Conservation (phyloP, 2,797 vertebrate genomes). For the Tragelaphus oryx region DNA sequence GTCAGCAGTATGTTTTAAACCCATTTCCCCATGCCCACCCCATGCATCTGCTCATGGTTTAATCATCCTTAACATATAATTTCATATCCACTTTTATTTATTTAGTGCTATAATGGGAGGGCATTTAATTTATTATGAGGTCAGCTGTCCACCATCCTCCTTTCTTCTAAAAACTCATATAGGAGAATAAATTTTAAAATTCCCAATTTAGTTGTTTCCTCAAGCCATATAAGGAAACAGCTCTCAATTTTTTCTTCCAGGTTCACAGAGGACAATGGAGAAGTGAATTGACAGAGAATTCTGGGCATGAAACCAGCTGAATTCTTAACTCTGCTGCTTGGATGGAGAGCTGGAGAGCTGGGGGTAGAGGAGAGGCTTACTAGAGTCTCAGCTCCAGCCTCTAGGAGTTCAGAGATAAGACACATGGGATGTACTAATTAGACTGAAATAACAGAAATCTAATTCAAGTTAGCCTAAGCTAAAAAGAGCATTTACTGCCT, state of each 20-base stretch:
- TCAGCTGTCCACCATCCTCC: not conserved
- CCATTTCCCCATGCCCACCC: too few species aligned
- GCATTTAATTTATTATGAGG: not conserved
- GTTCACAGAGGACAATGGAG: not conserved
- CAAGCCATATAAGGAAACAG: not conserved
- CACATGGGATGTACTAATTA: not conserved
- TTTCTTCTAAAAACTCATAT: not conserved
- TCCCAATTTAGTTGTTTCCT: not conserved
- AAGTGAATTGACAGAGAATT: not conserved
- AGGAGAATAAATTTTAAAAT: not conserved
- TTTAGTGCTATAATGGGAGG: not conserved
- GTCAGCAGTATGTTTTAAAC: not conserved
- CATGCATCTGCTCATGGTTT: not conserved
- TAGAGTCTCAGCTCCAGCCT: not conserved
- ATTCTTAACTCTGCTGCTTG: not conserved
- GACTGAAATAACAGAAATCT: not conserved
- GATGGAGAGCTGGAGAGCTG: not conserved
- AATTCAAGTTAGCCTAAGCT: not conserved
- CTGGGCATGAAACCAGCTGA: not conserved
- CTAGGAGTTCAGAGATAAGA: not conserved
- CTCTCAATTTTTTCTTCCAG: not conserved
- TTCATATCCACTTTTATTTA: not conserved
- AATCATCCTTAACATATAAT: not conserved
- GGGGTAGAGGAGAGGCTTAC: not conserved
- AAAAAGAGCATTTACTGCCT: not conserved